phyloP scores from a whole-genome alignment of 2,888 invertebrate species.

The Euproctis similis region DNA sequence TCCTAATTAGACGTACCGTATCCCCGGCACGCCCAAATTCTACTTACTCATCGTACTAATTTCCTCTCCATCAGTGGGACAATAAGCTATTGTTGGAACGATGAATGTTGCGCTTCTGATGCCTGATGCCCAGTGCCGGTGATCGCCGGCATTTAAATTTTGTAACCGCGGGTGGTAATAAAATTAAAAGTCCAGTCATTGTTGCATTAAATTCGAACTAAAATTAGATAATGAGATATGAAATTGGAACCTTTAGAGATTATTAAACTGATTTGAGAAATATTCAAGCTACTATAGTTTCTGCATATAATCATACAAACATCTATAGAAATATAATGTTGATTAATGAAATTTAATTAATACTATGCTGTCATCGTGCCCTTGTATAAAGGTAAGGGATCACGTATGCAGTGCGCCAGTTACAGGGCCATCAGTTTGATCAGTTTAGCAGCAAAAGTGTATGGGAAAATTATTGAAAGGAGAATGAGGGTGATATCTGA shows the following conservation, averaged over 20 bases:
- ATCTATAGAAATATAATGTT: too few relatives aligned
- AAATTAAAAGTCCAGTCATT: constrained; percentile 64
- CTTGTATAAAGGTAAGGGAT: too few relatives aligned
- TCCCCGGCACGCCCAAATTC: constrained; percentile 29
- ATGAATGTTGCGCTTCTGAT: constrained; percentile 15
- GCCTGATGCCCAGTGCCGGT: constrained; percentile 13
- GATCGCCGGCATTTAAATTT: constrained; percentile 17
- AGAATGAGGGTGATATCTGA: too few relatives aligned
- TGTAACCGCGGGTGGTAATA: constrained; percentile 62
- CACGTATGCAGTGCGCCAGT: too few relatives aligned
- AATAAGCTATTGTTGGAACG: constrained; percentile 47
- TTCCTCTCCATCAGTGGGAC: constrained; percentile 55
- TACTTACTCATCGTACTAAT: constrained; percentile 54
- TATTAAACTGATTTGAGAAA: constrained; percentile 31
- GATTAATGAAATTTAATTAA: too few relatives aligned
- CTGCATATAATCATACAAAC: too few relatives aligned
- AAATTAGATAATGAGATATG: constrained; percentile 51
- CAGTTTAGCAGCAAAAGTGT: too few relatives aligned
- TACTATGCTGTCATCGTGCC: too few relatives aligned
- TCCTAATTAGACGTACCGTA: constrained; percentile 33
- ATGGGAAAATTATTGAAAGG: too few relatives aligned
- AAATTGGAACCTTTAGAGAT: constrained; percentile 32
- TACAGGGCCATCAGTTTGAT: too few relatives aligned
- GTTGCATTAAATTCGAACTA: constrained; percentile 62
- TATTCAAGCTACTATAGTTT: neutral